These are phyloP conservation scores for Beris morrisii DNA, from an alignment of 2,888 invertebrate genomes.

Conservation along the genomic window DNA sequence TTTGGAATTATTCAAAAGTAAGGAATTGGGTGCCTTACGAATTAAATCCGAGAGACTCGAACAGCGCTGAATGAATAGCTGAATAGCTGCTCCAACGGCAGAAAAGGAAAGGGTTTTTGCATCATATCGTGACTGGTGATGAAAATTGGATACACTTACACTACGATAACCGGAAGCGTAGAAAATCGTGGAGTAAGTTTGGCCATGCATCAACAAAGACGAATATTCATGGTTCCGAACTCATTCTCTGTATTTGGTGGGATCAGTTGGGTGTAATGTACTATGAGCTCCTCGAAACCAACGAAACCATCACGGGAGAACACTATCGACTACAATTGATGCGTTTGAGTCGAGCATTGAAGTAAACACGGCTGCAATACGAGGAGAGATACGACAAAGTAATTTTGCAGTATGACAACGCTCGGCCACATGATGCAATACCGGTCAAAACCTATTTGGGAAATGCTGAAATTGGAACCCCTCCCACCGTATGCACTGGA, in stretches of 20 bases:
- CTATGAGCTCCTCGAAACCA: conserved; percentile 33
- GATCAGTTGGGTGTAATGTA: conserved; percentile 24
- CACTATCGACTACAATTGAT: conserved; percentile 27
- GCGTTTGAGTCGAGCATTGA: conserved; percentile 27
- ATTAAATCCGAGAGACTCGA: conserved; percentile 34
- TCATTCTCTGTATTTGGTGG: conserved; percentile 21
- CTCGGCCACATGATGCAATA: neutral
- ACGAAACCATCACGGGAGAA: conserved; percentile 30
- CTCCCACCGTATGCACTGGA: neutral
- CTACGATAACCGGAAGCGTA: conserved; percentile 16
- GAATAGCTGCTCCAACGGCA: conserved; percentile 2
- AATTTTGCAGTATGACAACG: conserved; percentile 5
- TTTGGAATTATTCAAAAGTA: conserved; percentile 1
- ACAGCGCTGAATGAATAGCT: too few relatives aligned
- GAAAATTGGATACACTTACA: conserved; percentile 8
- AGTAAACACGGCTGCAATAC: conserved; percentile 16
- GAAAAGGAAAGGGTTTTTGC: too few relatives aligned
- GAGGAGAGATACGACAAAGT: conserved; percentile 17
- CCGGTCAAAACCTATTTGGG: neutral
- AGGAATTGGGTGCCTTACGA: conserved; percentile 33
- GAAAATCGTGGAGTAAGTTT: conserved; percentile 11
- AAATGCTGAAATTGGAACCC: conserved; percentile 9
- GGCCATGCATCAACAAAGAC: conserved; percentile 11
- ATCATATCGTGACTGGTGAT: conserved; percentile 14
- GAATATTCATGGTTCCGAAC: conserved; percentile 2